Evolutionary conservation across 2,888 invertebrate genomes (phyloP).

Genomic region (Dastarcus helophoroides): DNA sequence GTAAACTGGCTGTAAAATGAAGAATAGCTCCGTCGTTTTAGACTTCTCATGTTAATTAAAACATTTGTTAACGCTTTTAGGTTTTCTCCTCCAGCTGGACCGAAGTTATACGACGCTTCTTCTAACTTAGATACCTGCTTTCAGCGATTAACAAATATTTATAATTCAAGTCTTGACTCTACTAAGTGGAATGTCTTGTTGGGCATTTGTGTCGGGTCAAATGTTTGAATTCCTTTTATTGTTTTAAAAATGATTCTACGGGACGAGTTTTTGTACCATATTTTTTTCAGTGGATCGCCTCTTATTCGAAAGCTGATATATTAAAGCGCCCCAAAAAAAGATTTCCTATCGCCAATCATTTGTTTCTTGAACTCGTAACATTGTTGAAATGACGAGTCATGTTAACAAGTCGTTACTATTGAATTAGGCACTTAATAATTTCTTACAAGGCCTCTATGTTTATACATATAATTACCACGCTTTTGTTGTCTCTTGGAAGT

Average conservation of each 20-base stretch:
- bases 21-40: too few relatives aligned
- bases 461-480: too few relatives aligned
- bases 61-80: constrained; percentile 20
- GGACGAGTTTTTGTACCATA: constrained; percentile 7
- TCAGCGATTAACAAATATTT: constrained; percentile 33
- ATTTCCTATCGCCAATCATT: too few relatives aligned
- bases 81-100: constrained; percentile 14
- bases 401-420: too few relatives aligned
- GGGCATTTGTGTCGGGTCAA: constrained; percentile 32
- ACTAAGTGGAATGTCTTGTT: constrained; percentile 36
- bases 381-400: too few relatives aligned
- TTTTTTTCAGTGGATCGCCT: neutral
- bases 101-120: constrained; percentile 8
- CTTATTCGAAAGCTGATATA: too few relatives aligned
- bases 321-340: too few relatives aligned
- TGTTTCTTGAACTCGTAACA: too few relatives aligned
- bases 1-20: too few relatives aligned
- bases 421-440: too few relatives aligned
- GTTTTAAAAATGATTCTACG: constrained; percentile 20
- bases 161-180: constrained; percentile 28
- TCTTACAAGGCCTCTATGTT: too few relatives aligned
- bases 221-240: constrained; percentile 32
- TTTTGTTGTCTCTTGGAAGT: too few relatives aligned
- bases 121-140: constrained; percentile 19
- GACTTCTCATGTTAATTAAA: constrained; percentile 20